Evolutionary conservation across 2,797 vertebrate species (phyloP).

Genomic region (Pseudochirops corinnae): DNA sequence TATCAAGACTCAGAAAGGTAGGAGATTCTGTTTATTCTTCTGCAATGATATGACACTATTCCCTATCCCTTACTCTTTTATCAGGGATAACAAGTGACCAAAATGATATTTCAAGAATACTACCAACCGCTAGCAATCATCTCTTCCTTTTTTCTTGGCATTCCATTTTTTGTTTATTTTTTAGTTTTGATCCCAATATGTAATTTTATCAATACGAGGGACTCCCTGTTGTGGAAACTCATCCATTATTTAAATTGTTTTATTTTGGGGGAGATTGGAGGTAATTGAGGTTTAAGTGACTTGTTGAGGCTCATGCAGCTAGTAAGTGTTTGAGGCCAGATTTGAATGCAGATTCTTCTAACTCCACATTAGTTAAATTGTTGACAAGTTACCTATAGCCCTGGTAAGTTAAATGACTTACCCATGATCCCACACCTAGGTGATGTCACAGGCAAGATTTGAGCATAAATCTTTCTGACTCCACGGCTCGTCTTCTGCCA

Average conservation of each 20-base stretch:
- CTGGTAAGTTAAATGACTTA: not conserved
- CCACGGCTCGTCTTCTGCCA: not conserved
- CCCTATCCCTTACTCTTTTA: not conserved
- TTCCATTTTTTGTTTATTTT: not conserved
- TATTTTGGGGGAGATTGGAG: not conserved
- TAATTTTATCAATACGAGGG: not conserved
- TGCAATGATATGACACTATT: not conserved
- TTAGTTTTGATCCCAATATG: not conserved
- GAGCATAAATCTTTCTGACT: not conserved
- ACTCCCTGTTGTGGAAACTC: not conserved
- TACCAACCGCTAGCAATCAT: not conserved
- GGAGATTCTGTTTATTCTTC: not conserved
- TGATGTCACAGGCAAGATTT: not conserved
- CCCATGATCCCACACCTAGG: not conserved
- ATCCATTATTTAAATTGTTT: not conserved
- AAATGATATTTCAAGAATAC: not conserved
- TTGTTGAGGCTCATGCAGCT: not conserved
- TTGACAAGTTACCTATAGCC: not conserved
- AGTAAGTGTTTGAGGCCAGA: not conserved
- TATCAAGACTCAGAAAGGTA: conserved; percentile 96
- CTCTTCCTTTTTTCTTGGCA: not conserved
- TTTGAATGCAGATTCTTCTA: not conserved
- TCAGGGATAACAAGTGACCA: not conserved
- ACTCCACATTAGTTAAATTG: not conserved
- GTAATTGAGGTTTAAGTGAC: not conserved